Percentiles rank a stretch among this genome's conserved stretches.
phyloP scores from a whole-genome alignment of 2,797 vertebrate species.

The Gambelia wislizenii region DNA sequence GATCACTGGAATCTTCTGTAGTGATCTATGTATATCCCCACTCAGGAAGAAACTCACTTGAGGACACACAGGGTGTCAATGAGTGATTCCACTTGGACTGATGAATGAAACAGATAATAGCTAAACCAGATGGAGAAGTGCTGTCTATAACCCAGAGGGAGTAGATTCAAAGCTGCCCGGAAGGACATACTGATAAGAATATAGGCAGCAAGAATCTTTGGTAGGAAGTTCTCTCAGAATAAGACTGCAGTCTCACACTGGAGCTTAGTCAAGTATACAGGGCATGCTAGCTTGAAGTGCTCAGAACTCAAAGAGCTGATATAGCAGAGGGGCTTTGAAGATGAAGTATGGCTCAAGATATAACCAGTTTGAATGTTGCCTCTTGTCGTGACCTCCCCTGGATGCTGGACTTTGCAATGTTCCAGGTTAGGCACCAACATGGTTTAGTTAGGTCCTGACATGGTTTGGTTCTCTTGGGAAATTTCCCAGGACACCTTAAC shows the following conservation, averaged over 20 bases:
- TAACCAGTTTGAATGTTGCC: background rate
- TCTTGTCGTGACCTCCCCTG: too few species aligned
- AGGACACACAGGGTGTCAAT: slow-evolving; percentile 7
- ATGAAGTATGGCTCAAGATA: background rate
- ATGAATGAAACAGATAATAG: background rate
- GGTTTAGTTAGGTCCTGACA: too few species aligned
- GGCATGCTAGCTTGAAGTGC: too few species aligned
- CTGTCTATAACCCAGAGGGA: background rate
- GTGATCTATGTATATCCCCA: slow-evolving; percentile 13
- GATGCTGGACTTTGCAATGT: too few species aligned
- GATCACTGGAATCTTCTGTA: background rate
- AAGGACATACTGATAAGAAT: too few species aligned
- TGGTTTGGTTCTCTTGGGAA: too few species aligned
- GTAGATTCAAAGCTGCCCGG: background rate
- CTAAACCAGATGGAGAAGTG: background rate
- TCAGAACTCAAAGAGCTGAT: too few species aligned
- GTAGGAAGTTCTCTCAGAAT: background rate
- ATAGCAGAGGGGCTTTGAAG: too few species aligned
- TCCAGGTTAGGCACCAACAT: too few species aligned
- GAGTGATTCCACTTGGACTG: background rate
- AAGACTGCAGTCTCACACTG: background rate
- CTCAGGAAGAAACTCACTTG: slow-evolving; percentile 19
- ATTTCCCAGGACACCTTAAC: too few species aligned
- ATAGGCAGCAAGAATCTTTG: background rate
- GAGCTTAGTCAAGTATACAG: too few species aligned